Conservation (phyloP, 2,797 vertebrate species). For the Graptemys geographica region DNA sequence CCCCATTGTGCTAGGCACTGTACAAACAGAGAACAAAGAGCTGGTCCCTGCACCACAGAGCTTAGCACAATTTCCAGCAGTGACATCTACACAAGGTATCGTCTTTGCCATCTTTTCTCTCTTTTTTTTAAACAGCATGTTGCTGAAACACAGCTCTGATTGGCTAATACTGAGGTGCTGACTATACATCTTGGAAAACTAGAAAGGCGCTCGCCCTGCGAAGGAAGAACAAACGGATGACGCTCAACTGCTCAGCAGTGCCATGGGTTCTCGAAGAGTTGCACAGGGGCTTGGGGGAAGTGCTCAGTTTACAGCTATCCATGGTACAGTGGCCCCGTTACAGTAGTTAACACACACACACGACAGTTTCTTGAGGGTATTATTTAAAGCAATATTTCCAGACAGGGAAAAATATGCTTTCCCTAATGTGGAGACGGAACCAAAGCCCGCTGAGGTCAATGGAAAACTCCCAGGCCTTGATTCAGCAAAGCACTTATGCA, state of each 20-base stretch:
- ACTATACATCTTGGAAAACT: background rate
- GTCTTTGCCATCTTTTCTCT: background rate
- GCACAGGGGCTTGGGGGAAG: background rate
- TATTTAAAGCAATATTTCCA: background rate
- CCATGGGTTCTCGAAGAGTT: background rate
- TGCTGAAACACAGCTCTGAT: background rate
- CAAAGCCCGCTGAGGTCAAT: background rate
- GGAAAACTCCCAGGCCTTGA: background rate
- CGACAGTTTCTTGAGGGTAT: background rate
- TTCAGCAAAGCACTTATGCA: background rate
- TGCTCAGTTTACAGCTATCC: background rate
- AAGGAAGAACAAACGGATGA: background rate
- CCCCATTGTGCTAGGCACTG: background rate
- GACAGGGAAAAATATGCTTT: background rate
- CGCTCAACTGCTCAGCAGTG: background rate
- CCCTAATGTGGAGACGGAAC: background rate
- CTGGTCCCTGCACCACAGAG: background rate
- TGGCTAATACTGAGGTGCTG: background rate
- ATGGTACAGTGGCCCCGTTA: background rate
- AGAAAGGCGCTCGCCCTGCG: background rate
- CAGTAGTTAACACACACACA: background rate
- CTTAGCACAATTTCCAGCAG: background rate
- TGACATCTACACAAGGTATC: background rate
- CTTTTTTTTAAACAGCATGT: background rate
- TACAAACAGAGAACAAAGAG: background rate